A percentile compares a stretch with the other conserved stretches of the same genome.
phyloP scores from a whole-genome alignment of 64 coral and sea anemone genomes.

The Porites australiensis region DNA sequence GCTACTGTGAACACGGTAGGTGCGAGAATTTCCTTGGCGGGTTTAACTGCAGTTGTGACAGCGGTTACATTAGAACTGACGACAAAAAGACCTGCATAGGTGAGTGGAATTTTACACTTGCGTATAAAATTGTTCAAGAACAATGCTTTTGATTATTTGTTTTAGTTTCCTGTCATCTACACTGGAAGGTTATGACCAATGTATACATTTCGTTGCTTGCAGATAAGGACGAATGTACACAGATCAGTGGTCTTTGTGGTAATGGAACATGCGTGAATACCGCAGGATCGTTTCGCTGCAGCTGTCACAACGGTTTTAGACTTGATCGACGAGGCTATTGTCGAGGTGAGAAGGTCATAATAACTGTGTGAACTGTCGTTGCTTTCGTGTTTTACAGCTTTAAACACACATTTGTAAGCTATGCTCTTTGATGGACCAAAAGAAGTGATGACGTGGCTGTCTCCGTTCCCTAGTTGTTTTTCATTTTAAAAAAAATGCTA shows the following conservation, averaged over 20 bases:
- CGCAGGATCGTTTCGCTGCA: constrained; percentile 79
- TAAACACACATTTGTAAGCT: too few species aligned
- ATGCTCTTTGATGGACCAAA: too few species aligned
- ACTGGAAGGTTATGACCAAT: too few species aligned
- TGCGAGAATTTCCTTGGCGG: constrained; percentile 81
- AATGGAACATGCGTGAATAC: constrained; percentile 94
- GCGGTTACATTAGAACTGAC: constrained; percentile 49
- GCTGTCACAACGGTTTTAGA: constrained; percentile 77
- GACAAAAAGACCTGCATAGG: constrained; percentile 78
- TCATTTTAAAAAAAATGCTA: too few species aligned
- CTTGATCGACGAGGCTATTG: constrained; percentile 68
- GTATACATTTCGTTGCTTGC: background rate
- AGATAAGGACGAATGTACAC: constrained; percentile 94
- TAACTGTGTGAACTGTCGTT: too few species aligned
- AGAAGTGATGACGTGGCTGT: too few species aligned
- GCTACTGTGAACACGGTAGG: constrained; percentile 80
- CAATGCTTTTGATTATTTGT: background rate
- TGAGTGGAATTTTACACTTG: background rate
- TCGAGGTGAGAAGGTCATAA: constrained; percentile 22
- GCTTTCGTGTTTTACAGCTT: too few species aligned
- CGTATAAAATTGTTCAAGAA: background rate
- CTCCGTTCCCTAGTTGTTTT: too few species aligned
- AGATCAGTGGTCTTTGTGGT: constrained; percentile 62
- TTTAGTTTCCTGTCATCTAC: too few species aligned
- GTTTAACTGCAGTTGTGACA: constrained; percentile 72